phyloP scores from a whole-genome alignment of 2,797 vertebrate genomes.

The Eremophila alpestris region DNA sequence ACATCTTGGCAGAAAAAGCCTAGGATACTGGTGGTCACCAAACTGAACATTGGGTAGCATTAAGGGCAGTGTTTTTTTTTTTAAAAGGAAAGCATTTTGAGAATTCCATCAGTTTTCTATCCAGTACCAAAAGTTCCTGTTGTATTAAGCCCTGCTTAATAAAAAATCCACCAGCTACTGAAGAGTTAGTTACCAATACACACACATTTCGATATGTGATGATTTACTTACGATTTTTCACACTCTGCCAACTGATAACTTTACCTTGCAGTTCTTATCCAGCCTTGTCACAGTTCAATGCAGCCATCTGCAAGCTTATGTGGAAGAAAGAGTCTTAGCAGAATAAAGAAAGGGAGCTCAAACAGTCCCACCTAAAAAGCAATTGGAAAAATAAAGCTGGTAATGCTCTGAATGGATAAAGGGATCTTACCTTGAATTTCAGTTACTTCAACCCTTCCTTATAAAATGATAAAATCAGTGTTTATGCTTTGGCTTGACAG shows the following conservation, averaged over 20 bases:
- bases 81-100: not conserved
- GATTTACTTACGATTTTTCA: constrained; percentile 51
- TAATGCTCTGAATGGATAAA: constrained; percentile 38
- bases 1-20: not conserved
- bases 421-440: constrained; percentile 37
- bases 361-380: constrained; percentile 22
- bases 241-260: constrained; percentile 29
- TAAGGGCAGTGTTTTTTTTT: not conserved
- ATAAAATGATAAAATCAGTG: constrained; percentile 44
- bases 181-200: constrained; percentile 27
- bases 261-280: constrained; percentile 50
- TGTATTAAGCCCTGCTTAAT: not conserved
- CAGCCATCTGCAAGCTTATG: constrained; percentile 61
- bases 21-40: not conserved
- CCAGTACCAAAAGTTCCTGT: not conserved
- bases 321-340: constrained; percentile 66
- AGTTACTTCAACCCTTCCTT: constrained; percentile 7
- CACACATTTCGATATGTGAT: not conserved
- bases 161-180: not conserved
- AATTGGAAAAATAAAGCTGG: constrained; percentile 38
- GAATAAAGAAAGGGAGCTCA: constrained; percentile 34
- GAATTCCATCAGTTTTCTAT: not conserved
- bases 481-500: not conserved
- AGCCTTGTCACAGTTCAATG: constrained; percentile 67
- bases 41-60: not conserved